Conservation (phyloP, 2,113 vertebrate genomes). For the Trochalopteron elliotii region DNA sequence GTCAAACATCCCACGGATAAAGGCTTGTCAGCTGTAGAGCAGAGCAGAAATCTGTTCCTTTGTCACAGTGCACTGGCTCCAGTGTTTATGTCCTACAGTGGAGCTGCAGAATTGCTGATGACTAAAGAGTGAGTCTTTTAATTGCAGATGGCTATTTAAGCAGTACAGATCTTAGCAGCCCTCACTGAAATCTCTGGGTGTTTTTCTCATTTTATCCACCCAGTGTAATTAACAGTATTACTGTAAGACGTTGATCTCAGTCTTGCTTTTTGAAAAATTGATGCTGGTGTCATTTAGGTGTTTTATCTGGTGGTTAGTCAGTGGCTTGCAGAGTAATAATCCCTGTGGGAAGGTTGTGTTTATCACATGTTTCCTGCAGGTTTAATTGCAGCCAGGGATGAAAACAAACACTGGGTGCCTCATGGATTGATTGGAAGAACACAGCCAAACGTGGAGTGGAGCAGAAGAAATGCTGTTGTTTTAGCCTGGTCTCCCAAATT, state of each 20-base stretch:
- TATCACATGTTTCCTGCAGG: background rate
- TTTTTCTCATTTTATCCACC: slow-evolving; percentile 40
- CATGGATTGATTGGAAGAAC: background rate
- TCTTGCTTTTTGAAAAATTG: slow-evolving; percentile 20
- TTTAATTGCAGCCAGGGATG: slow-evolving; percentile 41
- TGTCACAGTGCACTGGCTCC: slow-evolving; percentile 33
- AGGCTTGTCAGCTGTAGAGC: slow-evolving; percentile 6
- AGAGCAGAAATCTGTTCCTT: slow-evolving; percentile 41
- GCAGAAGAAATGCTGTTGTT: background rate
- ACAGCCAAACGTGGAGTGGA: background rate
- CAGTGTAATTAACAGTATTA: slow-evolving; percentile 51
- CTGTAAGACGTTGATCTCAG: slow-evolving; percentile 31
- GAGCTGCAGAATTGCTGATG: slow-evolving; percentile 7
- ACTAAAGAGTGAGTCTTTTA: slow-evolving; percentile 54
- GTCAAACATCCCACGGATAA: background rate
- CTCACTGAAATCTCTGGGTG: slow-evolving; percentile 7
- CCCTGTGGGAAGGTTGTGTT: background rate
- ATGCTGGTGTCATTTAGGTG: slow-evolving; percentile 17
- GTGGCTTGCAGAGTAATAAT: slow-evolving; percentile 22
- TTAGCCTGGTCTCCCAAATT: background rate
- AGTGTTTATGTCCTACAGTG: background rate
- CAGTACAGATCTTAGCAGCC: slow-evolving; percentile 31
- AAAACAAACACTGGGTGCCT: background rate
- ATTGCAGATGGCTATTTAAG: slow-evolving; percentile 38
- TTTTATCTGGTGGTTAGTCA: background rate